Percentiles rank a stretch among this genome's conserved stretches.
Conservation (phyloP, 2,888 invertebrate genomes). For the Marasmarcha lunaedactyla region DNA sequence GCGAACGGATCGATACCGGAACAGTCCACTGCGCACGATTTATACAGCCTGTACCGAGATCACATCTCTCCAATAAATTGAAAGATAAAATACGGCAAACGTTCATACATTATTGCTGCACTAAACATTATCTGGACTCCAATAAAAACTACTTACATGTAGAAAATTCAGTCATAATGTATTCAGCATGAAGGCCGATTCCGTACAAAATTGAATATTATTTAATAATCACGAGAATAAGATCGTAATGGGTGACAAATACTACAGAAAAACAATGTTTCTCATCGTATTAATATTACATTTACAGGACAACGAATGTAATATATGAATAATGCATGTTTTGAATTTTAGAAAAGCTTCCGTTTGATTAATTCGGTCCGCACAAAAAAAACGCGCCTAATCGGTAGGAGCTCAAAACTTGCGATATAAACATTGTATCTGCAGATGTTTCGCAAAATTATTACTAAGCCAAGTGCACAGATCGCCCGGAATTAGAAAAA, state of each 20-base stretch:
- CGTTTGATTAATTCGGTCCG: not conserved
- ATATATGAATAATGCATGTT: not conserved
- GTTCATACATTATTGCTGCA: conserved; percentile 12
- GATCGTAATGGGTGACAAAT: not conserved
- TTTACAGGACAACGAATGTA: not conserved
- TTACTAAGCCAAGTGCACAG: conserved; percentile 32
- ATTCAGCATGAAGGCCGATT: no score
- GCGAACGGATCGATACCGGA: conserved; percentile 19
- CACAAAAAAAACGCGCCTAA: not conserved
- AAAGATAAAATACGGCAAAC: conserved; percentile 35
- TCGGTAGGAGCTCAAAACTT: no score
- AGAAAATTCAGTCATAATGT: no score
- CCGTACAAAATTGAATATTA: no score
- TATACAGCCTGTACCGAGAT: conserved; percentile 43
- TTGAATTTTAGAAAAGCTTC: not conserved
- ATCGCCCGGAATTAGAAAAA: conserved; percentile 52
- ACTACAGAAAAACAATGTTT: not conserved
- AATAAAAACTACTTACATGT: no score
- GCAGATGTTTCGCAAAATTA: no score
- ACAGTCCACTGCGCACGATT: conserved; percentile 38
- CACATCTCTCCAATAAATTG: conserved; percentile 61
- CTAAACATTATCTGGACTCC: no score
- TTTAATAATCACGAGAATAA: not conserved
- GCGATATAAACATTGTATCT: no score
- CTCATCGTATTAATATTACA: not conserved